Percentiles rank a stretch among this genome's conserved stretches.
phyloP scores from a whole-genome alignment of 2,888 invertebrate genomes.

The Ormia ochracea region DNA sequence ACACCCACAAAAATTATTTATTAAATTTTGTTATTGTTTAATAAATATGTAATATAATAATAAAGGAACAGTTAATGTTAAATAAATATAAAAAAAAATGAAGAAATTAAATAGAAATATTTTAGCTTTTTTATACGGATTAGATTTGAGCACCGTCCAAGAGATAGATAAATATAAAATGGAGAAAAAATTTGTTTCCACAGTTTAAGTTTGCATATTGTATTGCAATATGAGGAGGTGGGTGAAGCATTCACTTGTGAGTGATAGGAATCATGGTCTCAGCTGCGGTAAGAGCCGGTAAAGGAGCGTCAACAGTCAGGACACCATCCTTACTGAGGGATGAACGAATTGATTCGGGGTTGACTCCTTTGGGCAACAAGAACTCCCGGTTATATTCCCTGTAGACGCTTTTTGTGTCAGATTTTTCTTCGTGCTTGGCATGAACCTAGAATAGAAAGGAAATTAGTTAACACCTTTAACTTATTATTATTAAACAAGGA shows the following conservation, averaged over 20 bases:
- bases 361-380: slow-evolving; percentile 96
- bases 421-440: slow-evolving; percentile 98
- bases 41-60: no score
- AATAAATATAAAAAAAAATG: no score
- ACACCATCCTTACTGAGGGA: slow-evolving; percentile 97
- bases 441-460: slow-evolving; percentile 84
- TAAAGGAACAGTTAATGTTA: no score
- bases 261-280: slow-evolving; percentile 77
- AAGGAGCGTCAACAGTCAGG: slow-evolving; percentile 96
- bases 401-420: slow-evolving; percentile 96
- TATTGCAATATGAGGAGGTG: background rate
- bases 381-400: slow-evolving; percentile 99
- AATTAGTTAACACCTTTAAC: no score
- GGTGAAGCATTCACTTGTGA: slow-evolving; percentile 70
- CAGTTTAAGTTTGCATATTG: slow-evolving; percentile 8
- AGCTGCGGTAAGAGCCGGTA: slow-evolving; percentile 83
- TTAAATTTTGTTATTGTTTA: no score
- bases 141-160: no score
- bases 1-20: no score
- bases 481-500: no score
- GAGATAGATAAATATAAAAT: no score
- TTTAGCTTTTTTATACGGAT: no score
- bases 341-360: slow-evolving; percentile 96
- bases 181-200: no score
- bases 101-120: no score